Percentiles rank a stretch among this genome's conserved stretches.
phyloP scores from a whole-genome alignment of 2,113 vertebrate species.

The Toxotes jaculatrix region DNA sequence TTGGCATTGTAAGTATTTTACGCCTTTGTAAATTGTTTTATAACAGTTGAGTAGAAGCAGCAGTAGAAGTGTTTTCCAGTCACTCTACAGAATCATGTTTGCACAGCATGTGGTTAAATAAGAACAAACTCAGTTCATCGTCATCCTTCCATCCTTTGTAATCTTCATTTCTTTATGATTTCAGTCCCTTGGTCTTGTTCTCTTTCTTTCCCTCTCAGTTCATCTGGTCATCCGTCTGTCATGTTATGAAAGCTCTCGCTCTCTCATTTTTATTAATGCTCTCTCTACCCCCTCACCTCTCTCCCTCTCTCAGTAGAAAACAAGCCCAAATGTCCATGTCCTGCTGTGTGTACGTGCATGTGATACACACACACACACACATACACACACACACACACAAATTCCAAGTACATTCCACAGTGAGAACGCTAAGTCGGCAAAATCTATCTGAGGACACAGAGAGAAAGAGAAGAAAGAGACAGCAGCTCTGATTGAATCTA shows the following conservation, averaged over 20 bases:
- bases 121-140: background rate
- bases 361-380: conserved; percentile 23
- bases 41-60: too few species aligned
- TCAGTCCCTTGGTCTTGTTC: background rate
- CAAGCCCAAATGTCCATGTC: conserved; percentile 60
- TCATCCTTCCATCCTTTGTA: background rate
- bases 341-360: conserved; percentile 38
- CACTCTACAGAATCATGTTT: background rate
- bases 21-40: background rate
- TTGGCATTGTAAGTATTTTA: background rate
- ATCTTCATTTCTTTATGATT: background rate
- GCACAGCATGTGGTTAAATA: background rate
- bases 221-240: conserved; percentile 67
- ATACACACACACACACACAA: conserved; percentile 27
- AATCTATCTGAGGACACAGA: conserved; percentile 34
- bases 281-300: conserved; percentile 21
- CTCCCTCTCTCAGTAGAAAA: conserved; percentile 41
- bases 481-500: background rate
- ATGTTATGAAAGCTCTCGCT: conserved; percentile 51
- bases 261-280: conserved; percentile 1
- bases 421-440: conserved; percentile 40
- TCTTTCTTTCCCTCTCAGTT: conserved; percentile 35
- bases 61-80: too few species aligned
- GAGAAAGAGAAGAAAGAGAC: background rate
- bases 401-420: conserved; percentile 50